Percentiles rank a stretch among this genome's conserved stretches.
These are phyloP conservation scores for Synanthedon vespiformis DNA, from an alignment of 2,888 invertebrate genomes.

Conservation along the genomic window DNA sequence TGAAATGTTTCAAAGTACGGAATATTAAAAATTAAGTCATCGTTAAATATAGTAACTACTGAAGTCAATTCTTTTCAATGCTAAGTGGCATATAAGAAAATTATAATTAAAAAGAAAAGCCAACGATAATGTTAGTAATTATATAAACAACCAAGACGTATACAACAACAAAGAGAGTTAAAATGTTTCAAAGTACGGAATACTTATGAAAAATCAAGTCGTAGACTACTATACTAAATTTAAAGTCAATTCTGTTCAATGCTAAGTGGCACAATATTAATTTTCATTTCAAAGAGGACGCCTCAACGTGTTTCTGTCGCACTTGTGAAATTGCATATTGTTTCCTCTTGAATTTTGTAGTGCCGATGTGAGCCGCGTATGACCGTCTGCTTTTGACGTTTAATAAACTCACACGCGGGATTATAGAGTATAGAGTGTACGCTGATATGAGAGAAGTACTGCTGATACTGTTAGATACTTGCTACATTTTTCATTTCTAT, in stretches of 20 bases:
- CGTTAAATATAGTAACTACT: no score
- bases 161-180: no score
- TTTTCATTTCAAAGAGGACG: slow-evolving; percentile 2
- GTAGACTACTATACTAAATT: slow-evolving; percentile 2
- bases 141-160: no score
- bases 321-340: slow-evolving; percentile 24
- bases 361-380: slow-evolving; percentile 27
- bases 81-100: no score
- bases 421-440: neutral
- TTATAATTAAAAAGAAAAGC: no score
- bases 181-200: no score
- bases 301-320: slow-evolving; percentile 21
- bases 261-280: neutral
- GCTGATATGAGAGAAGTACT: neutral
- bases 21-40: no score
- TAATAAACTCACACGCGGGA: slow-evolving; percentile 30
- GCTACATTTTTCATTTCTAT: no score
- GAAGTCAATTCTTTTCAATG: no score
- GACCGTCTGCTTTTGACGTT: slow-evolving; percentile 32
- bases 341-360: slow-evolving; percentile 29
- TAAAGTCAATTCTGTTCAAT: slow-evolving; percentile 1
- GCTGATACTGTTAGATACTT: neutral
- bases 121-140: no score
- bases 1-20: no score
- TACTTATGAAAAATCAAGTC: neutral